Base-by-base conservation (phyloP, 2,888 invertebrate genomes). In the Agonopterix heracliana region DNA sequence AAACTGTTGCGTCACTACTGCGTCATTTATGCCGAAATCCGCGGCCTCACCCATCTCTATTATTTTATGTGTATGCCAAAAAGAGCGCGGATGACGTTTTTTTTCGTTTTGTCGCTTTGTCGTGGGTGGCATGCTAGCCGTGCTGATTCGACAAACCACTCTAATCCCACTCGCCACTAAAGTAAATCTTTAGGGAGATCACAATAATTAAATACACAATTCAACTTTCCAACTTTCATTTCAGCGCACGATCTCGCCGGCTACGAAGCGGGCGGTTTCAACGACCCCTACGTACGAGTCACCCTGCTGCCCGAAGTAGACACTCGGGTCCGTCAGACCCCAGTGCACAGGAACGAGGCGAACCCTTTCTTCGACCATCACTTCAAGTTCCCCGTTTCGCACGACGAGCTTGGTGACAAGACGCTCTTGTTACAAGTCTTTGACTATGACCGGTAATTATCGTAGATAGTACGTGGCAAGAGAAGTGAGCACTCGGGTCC, bases 301-400 rank as follows among this genome's bases (percentile, higher is more conserved):
- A 91, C 91, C 41, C 84, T 97, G 11, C 86, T 92, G n/a, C 96
- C 97, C 0, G 94, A 94, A 71, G 95, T 97, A 11, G 97, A 97
- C 78, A 91, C 92, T 41, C 91, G 96, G 44, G 95, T 95, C 55
- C 91, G 97, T 3, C 96, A 97, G 78, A 96, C 96, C 0, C 92
- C 93, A 10, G 95, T 96, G 44, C 94, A 95, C 71, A 90, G 95
- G 52, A 95, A 95, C 72, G 94, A 96, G 63, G 91, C 94, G 8
- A 95, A 96, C 80, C 96, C 96, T 0, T 93, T 94, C 81, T 97
- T 96, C 78, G 95, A 97, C 85, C 96, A 97, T 73, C 94, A 95
- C 74, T 97, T 97, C 85, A 97, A 96, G 82, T 97, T 97, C 74
- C 96, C 97, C 1, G 94, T 97, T 8, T 95, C 96, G 10, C 94